phyloP scores from a whole-genome alignment of 2,113 vertebrate genomes.

The Romanogobio albipinnatus region DNA sequence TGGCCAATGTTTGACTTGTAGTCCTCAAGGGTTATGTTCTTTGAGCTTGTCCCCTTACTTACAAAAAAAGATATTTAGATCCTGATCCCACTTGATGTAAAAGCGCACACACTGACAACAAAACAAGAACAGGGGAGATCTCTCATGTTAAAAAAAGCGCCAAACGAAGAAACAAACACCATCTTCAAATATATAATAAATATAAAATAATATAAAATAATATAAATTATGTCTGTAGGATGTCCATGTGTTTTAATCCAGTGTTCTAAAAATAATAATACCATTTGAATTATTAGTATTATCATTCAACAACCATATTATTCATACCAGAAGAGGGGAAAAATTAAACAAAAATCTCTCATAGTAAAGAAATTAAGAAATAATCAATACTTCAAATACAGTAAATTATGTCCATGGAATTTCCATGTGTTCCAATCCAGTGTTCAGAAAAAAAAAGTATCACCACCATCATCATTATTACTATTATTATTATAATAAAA shows the following conservation, averaged over 20 bases:
- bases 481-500: too few relatives aligned
- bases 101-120: background rate
- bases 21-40: constrained; percentile 54
- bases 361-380: constrained; percentile 10
- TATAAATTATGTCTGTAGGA: background rate
- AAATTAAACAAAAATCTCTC: too few relatives aligned
- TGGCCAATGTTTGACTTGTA: constrained; percentile 70
- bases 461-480: too few relatives aligned
- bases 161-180: constrained; percentile 9
- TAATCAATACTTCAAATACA: background rate
- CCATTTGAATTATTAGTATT: too few relatives aligned
- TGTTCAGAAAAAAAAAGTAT: background rate
- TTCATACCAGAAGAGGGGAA: too few relatives aligned
- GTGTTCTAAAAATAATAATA: background rate
- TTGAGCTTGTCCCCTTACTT: constrained; percentile 44
- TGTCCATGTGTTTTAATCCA: background rate
- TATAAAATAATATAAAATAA: too few relatives aligned
- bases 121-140: background rate
- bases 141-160: background rate
- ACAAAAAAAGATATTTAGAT: constrained; percentile 41
- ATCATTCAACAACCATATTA: too few relatives aligned
- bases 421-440: background rate
- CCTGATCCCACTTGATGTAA: constrained; percentile 28
- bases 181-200: background rate
- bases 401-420: background rate